Evolutionary conservation across 2,888 invertebrate species (phyloP).

Genomic region (Pollenia amentaria): DNA sequence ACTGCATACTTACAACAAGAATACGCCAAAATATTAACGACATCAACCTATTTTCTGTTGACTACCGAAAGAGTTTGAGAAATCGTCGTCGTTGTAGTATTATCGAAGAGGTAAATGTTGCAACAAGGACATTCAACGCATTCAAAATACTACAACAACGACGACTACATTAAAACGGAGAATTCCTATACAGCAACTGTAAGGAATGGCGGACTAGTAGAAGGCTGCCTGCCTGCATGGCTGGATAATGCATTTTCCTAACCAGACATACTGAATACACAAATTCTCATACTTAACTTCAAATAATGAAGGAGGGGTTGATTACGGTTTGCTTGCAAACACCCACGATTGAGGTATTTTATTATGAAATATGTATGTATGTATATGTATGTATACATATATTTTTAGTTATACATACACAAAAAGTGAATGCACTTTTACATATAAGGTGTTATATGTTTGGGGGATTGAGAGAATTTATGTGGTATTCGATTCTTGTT

Average conservation of each 20-base stretch:
- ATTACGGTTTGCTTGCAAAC: not conserved
- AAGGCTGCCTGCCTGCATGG: slow-evolving; percentile 13
- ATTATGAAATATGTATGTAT: not conserved
- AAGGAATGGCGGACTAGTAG: slow-evolving; percentile 47
- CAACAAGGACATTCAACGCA: slow-evolving; percentile 60
- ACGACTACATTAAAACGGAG: slow-evolving; percentile 42
- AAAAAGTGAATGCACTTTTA: slow-evolving; percentile 73
- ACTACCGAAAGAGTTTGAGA: slow-evolving; percentile 59
- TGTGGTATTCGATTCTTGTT: slow-evolving; percentile 1
- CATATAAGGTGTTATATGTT: slow-evolving; percentile 3
- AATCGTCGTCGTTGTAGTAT: slow-evolving; percentile 68
- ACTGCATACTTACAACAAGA: slow-evolving; percentile 57
- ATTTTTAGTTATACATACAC: slow-evolving; percentile 60
- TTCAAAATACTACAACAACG: slow-evolving; percentile 42
- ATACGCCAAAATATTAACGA: slow-evolving; percentile 72
- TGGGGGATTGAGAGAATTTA: not conserved
- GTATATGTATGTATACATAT: not conserved
- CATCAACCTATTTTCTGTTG: slow-evolving; percentile 69
- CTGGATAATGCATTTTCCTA: slow-evolving; percentile 53
- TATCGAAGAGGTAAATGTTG: slow-evolving; percentile 62
- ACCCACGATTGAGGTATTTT: slow-evolving; percentile 37
- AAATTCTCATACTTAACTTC: not conserved
- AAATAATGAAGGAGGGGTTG: not conserved
- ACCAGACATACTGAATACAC: slow-evolving; percentile 22
- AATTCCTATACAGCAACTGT: slow-evolving; percentile 64